Percentiles rank a stretch among this genome's conserved stretches.
phyloP scores from a whole-genome alignment of 2,797 vertebrate species.

The Onychomys arenicola region DNA sequence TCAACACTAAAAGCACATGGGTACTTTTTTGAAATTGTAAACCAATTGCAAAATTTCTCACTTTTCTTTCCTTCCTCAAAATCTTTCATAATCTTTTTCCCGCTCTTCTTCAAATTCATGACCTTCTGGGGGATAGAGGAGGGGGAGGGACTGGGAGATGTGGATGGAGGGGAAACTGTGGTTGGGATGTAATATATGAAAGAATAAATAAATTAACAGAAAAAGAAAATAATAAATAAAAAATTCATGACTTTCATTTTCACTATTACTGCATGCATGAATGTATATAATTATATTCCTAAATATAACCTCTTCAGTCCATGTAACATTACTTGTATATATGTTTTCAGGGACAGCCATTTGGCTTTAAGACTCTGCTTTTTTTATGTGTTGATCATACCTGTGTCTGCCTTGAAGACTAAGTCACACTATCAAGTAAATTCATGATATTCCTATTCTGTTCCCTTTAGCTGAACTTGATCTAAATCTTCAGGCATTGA shows the following conservation, averaged over 20 bases:
- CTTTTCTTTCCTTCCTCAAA: neutral
- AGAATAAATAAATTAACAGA: neutral
- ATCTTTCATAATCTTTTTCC: neutral
- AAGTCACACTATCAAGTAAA: neutral
- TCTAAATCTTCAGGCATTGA: neutral
- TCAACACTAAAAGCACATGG: neutral
- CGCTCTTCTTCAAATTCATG: neutral
- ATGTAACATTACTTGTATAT: neutral
- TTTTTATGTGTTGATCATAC: neutral
- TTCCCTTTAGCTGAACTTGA: neutral
- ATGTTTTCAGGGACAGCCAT: neutral
- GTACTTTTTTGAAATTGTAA: neutral
- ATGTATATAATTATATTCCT: too few relatives aligned
- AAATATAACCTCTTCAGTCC: too few relatives aligned
- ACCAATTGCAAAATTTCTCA: neutral
- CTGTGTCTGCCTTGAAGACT: neutral
- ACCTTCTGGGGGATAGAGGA: neutral
- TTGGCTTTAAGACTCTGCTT: neutral
- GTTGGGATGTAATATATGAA: neutral
- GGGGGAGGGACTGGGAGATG: neutral
- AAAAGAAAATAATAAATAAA: neutral
- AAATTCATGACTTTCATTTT: neutral
- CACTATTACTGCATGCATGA: neutral
- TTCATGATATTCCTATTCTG: neutral
- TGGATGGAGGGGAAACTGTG: neutral